These are phyloP conservation scores for Albula glossodonta DNA, from an alignment of 2,113 vertebrate species.

Conservation along the genomic window DNA sequence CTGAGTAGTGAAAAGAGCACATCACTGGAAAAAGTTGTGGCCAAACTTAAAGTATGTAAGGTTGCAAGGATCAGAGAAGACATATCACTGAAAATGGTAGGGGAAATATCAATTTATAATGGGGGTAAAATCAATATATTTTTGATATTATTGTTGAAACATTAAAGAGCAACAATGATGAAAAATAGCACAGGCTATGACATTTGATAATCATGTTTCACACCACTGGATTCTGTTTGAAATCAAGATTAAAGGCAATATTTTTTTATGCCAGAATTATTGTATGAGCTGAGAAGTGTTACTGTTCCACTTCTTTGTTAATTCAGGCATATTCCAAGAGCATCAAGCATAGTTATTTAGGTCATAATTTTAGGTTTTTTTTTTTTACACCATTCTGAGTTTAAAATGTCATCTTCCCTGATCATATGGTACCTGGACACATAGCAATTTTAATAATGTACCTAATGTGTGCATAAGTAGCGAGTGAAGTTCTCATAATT, in stretches of 20 bases:
- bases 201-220: neutral
- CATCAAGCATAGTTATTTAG: neutral
- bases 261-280: slow-evolving; percentile 4
- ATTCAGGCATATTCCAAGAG: neutral
- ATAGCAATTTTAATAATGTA: too few species aligned
- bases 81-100: neutral
- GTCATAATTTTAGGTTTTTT: too few species aligned
- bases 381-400: neutral
- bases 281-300: neutral
- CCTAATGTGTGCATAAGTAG: too few species aligned
- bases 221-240: neutral
- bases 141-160: slow-evolving; percentile 1
- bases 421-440: too few species aligned
- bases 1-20: neutral
- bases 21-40: slow-evolving; percentile 3
- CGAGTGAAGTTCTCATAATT: too few species aligned
- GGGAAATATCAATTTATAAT: neutral
- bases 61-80: slow-evolving; percentile 1
- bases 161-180: neutral
- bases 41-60: neutral
- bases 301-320: neutral
- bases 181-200: slow-evolving; percentile 1
- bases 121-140: neutral
- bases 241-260: slow-evolving; percentile 1
- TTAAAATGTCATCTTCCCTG: too few species aligned